These are phyloP conservation scores for Lepus timidus DNA, from an alignment of 2,113 vertebrate species.

Conservation along the genomic window DNA sequence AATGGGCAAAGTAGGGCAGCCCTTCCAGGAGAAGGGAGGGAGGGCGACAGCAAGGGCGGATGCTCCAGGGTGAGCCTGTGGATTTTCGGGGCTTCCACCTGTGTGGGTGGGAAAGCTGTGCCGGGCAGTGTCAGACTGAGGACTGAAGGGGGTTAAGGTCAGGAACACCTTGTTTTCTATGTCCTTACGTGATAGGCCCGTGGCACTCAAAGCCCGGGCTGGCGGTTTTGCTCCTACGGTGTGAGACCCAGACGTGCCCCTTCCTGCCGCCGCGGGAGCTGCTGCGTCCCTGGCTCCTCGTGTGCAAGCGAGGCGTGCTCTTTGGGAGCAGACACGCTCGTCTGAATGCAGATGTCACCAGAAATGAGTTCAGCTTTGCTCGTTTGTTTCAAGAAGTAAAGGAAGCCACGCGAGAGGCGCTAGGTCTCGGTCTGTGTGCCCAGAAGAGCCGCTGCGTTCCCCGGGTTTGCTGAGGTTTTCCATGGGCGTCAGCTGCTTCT, in stretches of 20 bases:
- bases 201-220: not conserved
- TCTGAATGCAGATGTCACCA: not conserved
- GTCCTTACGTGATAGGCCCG: not conserved
- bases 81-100: too few species aligned
- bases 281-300: not conserved
- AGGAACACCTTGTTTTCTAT: not conserved
- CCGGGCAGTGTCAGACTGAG: not conserved
- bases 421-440: conserved; percentile 45
- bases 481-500: conserved; percentile 55
- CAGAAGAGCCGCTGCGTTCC: conserved; percentile 40
- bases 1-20: not conserved
- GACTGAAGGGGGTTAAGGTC: not conserved
- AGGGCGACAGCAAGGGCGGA: not conserved
- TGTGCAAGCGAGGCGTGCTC: not conserved
- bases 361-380: conserved; percentile 33
- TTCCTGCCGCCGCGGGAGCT: not conserved
- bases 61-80: too few species aligned
- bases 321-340: not conserved
- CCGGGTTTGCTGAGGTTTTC: conserved; percentile 71
- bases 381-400: conserved; percentile 11
- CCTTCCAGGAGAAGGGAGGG: not conserved
- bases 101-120: not conserved
- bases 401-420: conserved; percentile 21
- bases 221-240: not conserved
- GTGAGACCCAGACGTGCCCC: not conserved